Base-by-base conservation (phyloP, 2,888 invertebrate genomes). In the Caenorhabditis panamensis region DNA sequence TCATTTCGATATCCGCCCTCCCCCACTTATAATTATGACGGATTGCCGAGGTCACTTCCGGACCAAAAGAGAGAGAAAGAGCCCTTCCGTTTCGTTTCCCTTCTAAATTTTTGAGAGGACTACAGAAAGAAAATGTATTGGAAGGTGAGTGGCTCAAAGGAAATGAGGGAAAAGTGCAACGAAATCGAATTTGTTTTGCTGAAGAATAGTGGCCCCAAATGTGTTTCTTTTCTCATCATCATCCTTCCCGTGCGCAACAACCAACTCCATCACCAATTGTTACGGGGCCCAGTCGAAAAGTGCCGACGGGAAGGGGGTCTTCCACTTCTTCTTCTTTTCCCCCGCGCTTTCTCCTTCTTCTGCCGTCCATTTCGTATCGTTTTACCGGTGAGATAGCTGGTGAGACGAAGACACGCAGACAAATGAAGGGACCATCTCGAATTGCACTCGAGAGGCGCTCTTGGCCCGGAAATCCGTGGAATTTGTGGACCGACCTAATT, bases 401-500 rank as follows among this genome's bases (percentile, higher is more conserved):
- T 26, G 56, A 49, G 72, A 64, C 63, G 44, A 26, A 49, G 72
- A 72, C 63, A 72, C 72, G 47, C 36, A 63, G 72, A 58, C 72
- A 72, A 72, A 72, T 64, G 73, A 59, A 59, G 64, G 73, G 73
- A 66, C 73, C 64, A 73, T 73, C 73, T 73, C 73, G 73, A 66
- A 73, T 73, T 73, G 73, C 73, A 73, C 73, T 72, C 72, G 58
- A 72, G 72, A 72, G 63, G 54, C 47, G 72, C 72, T 72, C 72
- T 16, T 56, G 72, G 24, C 58, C 18, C 56, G 64, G 72, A 72
- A 72, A 72, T 73, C 73, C 64, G 63, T 56, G 59, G 66, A 73
- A 73, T 73, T 66, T 66, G 41, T 59, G 73, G 16, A 58, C 28
- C 26, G 49, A 58, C 73, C 73, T 73, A 73, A 73, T 73, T 73